Conservation (phyloP, 2,113 vertebrate genomes). For the Eptesicus fuscus region DNA sequence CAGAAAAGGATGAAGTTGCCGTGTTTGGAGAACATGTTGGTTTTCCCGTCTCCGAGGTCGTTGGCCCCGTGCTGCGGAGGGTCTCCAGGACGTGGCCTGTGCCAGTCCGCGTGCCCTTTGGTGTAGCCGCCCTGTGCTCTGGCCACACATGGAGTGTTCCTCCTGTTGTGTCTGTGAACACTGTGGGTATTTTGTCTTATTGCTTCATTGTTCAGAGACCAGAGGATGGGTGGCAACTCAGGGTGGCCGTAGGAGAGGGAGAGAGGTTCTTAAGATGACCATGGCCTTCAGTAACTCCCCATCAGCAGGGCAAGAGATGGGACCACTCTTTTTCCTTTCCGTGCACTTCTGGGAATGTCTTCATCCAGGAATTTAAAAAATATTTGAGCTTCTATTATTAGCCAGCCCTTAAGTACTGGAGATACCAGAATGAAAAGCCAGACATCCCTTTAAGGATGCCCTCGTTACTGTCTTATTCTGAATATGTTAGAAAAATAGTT, state of each 20-base stretch:
- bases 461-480: not conserved
- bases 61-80: not conserved
- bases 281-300: not conserved
- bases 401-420: not conserved
- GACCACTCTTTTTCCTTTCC: not conserved
- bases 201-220: not conserved
- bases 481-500: slow-evolving; percentile 29
- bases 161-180: not conserved
- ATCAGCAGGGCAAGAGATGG: not conserved
- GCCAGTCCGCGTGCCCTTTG: not conserved
- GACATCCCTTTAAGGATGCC: not conserved
- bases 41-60: not conserved
- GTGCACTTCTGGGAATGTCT: not conserved
- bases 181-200: not conserved
- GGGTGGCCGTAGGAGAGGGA: not conserved
- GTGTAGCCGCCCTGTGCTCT: not conserved
- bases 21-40: rapidly evolving
- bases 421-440: not conserved
- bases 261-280: not conserved
- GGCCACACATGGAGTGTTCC: not conserved
- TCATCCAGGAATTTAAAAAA: not conserved
- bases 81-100: not conserved
- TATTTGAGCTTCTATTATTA: not conserved
- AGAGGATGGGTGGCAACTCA: not conserved
- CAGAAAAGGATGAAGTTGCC: not conserved